Base-by-base conservation (phyloP, 2,113 vertebrate genomes). In the Chrysochloris asiatica region DNA sequence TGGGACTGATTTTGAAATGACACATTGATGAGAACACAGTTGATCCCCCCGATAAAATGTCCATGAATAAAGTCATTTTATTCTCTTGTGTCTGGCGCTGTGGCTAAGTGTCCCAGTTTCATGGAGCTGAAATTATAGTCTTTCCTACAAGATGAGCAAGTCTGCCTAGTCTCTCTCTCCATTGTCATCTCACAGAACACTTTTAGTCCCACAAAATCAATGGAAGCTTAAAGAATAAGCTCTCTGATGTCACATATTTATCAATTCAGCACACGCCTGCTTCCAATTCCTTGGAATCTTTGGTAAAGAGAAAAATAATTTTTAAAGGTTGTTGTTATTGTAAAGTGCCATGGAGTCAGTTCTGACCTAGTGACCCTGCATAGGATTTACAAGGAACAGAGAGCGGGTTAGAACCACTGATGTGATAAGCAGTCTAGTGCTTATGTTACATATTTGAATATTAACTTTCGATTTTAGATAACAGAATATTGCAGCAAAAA, bases 261-360 rank as follows among this genome's bases (percentile, higher is more conserved):
- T 52, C 19, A 59, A n/a, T 83, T 86, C 54, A 30, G 2, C 5
- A 61, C 41, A 45, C 21, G 28, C 43, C 2, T 56, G 2, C 24
- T 41, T 86, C 72, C 3, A 41, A 21, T 33, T 82, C 63, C 59
- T 75, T 88, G 19, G 36, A 38, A 54, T 82, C 75, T 52, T 71
- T 79, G 65, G 83, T 88, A 12, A 94, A 30, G 14, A 33, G 9
- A 63, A 10, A 79, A 86, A 56, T 65, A 11, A 85, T 24, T 89
- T 93, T 93, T 85, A 38, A 95, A 94, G 6, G 33, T 67, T 14
- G 61, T n/a, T n/a, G n/a, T n/a, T n/a, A n/a, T n/a, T n/a, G n/a
- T n/a, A n/a, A n/a, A n/a, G n/a, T n/a, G n/a, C n/a, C n/a, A n/a
- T n/a, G n/a, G n/a, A n/a, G n/a, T n/a, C n/a, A n/a, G n/a, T n/a